phyloP scores from a whole-genome alignment of 2,888 invertebrate genomes.

The Exephanes ischioxanthus region DNA sequence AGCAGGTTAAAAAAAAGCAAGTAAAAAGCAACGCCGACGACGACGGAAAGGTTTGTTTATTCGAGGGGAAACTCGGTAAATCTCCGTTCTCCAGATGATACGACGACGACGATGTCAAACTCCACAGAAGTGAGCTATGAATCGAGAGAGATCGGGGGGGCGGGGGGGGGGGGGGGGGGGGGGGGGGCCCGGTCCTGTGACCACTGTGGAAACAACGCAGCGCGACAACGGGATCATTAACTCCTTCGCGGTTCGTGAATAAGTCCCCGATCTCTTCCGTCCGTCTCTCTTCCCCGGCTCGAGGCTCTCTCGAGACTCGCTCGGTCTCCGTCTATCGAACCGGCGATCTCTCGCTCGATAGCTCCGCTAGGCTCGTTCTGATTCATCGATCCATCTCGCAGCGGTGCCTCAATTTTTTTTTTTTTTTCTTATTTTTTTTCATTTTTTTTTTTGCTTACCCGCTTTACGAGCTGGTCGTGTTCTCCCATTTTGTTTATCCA shows the following conservation, averaged over 20 bases:
- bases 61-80: conserved; percentile 71
- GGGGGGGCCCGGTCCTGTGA: conserved; percentile 51
- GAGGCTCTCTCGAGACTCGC: conserved; percentile 11
- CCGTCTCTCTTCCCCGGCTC: conserved; percentile 43
- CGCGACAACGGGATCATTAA: conserved; percentile 69
- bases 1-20: conserved; percentile 23
- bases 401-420: conserved; percentile 30
- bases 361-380: conserved; percentile 59
- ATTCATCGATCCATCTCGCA: conserved; percentile 64
- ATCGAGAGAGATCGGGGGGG: conserved; percentile 45
- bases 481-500: conserved; percentile 37
- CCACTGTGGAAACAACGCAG: conserved; percentile 54
- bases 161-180: no score
- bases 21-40: conserved; percentile 37
- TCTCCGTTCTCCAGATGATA: conserved; percentile 60
- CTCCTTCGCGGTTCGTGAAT: conserved; percentile 68
- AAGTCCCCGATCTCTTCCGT: conserved; percentile 56
- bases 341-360: conserved; percentile 62
- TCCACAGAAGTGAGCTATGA: conserved; percentile 18
- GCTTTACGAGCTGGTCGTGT: conserved; percentile 53
- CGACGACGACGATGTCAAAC: conserved; percentile 60
- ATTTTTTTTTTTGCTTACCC: conserved; percentile 50
- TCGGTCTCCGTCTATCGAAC: conserved; percentile 18
- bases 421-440: conserved; percentile 44
- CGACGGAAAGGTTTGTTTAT: conserved; percentile 73